These are phyloP conservation scores for Acridotheres tristis DNA, from an alignment of 2,797 vertebrate genomes.

Conservation along the genomic window DNA sequence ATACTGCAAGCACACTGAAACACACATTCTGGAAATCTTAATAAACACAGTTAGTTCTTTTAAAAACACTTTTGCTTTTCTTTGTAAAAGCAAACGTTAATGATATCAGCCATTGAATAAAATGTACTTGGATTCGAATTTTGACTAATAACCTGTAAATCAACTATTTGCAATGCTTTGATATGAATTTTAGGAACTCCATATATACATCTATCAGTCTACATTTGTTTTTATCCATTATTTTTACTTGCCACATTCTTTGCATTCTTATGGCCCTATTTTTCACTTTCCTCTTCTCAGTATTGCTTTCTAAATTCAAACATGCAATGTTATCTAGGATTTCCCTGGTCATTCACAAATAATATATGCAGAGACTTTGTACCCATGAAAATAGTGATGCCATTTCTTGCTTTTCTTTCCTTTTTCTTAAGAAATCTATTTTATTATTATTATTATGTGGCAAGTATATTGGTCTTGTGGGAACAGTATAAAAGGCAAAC, in stretches of 20 bases:
- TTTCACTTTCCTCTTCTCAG: background rate
- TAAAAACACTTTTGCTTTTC: background rate
- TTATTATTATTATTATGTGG: background rate
- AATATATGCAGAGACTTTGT: conserved; percentile 12
- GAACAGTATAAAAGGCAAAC: background rate
- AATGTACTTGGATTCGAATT: background rate
- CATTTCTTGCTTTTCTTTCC: background rate
- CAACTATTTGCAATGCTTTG: background rate
- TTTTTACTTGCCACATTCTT: background rate
- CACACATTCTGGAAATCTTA: background rate
- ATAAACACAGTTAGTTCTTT: background rate
- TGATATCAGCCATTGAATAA: background rate
- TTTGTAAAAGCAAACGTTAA: background rate
- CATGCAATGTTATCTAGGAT: background rate
- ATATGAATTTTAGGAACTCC: background rate
- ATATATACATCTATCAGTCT: background rate
- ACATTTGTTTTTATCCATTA: background rate
- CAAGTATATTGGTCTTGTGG: background rate
- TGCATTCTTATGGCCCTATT: background rate
- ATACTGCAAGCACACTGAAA: background rate
- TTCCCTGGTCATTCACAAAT: background rate
- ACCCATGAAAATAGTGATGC: conserved; percentile 4
- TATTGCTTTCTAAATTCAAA: conserved; percentile 19
- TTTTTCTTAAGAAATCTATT: background rate
- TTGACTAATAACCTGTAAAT: background rate